Evolutionary conservation across 1,140 invertebrate genomes (phyloP), one percentile per base, ranked within the genome.

Genomic region (Harpegnathos saltator): DNA sequence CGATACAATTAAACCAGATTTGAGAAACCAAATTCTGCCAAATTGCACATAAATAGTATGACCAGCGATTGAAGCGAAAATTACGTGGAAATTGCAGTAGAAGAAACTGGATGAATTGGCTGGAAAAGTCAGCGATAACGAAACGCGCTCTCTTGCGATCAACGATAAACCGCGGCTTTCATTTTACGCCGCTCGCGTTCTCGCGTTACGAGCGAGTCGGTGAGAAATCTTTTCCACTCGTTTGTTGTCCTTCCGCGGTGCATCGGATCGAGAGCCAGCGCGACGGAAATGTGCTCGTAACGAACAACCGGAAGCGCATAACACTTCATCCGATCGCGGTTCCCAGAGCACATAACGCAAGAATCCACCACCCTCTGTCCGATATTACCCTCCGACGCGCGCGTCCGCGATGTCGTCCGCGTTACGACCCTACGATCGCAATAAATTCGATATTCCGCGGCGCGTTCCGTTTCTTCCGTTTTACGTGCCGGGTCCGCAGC

Each of bases 361-460:
- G 7, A 33, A 9, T 78, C 15, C 50, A 54, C 1, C 9, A 44
- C 38, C 38, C 7, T 44, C 9, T 1, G 5, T 44, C 33, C 33
- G n/a, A 59, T 58, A 69, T 78, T 78, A 58, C 22, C 9, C n/a
- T 48, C 29, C 22, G 17, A 12, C 52, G 56, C 29, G 68, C 11
- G 26, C 48, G 7, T 50, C n/a, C 63, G 62, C 63, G n/a, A 74
- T 33, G 7, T 26, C 15, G 24, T 62, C 19, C 58, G n/a, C 61
- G 61, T 24, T 44, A 44, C 14, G 44, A 75, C 85, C 22, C 82
- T 85, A 85, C 3, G 58, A 74, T 74, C 29, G 78, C 77, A 82
- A 90, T 86, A 82, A 89, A 90, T 89, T 88, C 77, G n/a, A 80
- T 77, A 56, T 86, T 81, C 22, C 50, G 58, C 72, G 38, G 3